Evolutionary conservation across 2,113 vertebrate species (phyloP).

Genomic region (Paramormyrops kingsleyae): DNA sequence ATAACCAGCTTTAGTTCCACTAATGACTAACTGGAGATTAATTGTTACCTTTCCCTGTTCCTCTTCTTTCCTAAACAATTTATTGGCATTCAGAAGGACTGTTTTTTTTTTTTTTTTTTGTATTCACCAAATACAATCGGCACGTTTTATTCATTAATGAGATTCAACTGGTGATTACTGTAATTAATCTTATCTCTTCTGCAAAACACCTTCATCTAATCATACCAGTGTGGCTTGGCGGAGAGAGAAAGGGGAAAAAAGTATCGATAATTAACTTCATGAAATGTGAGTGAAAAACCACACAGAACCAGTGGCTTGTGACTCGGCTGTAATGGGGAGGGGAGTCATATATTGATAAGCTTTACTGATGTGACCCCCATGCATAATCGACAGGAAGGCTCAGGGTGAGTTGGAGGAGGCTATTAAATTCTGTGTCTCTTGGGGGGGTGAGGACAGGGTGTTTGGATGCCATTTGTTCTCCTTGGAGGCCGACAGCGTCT

Average conservation of each 20-base stretch:
- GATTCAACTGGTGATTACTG: neutral
- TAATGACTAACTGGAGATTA: neutral
- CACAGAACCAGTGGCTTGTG: neutral
- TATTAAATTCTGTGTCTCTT: neutral
- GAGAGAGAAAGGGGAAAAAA: neutral
- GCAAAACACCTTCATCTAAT: slow-evolving; percentile 1
- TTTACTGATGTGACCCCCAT: neutral
- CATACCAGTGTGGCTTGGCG: neutral
- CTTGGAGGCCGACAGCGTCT: neutral
- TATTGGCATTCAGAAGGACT: neutral
- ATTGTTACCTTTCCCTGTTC: neutral
- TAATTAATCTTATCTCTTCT: slow-evolving; percentile 5
- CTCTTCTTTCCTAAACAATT: neutral
- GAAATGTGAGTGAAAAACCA: neutral
- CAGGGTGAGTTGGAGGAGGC: neutral
- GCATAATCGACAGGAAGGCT: neutral
- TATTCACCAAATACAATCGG: neutral
- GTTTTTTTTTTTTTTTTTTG: neutral
- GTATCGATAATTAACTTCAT: neutral
- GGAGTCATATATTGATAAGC: neutral
- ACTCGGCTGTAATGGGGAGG: neutral
- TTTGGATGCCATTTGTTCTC: neutral
- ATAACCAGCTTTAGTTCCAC: neutral
- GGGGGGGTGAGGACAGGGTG: neutral
- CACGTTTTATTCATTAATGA: neutral